Conservation (phyloP, 1,140 invertebrate species). For the Manduca sexta region DNA sequence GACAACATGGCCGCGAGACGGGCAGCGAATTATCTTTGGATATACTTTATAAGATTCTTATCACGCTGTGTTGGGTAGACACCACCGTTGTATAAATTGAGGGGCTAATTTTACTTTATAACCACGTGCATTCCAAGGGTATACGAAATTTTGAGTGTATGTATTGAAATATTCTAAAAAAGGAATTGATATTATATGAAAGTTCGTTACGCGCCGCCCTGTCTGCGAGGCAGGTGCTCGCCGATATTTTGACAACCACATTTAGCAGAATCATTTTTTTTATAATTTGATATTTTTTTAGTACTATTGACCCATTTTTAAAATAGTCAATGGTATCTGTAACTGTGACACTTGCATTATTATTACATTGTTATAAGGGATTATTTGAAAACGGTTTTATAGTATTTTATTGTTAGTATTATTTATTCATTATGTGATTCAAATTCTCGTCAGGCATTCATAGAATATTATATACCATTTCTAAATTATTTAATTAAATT, state of each 20-base stretch:
- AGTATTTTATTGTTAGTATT: too few species aligned
- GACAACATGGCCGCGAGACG: constrained; percentile 60
- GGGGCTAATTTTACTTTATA: constrained; percentile 4
- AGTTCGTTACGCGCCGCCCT: constrained; percentile 50
- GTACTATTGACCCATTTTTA: constrained; percentile 51
- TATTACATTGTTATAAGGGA: too few species aligned
- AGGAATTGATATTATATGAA: constrained; percentile 12
- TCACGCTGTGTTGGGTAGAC: constrained; percentile 9
- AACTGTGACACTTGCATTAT: too few species aligned
- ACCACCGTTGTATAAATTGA: constrained; percentile 17
- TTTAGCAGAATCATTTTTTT: constrained; percentile 62
- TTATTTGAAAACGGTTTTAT: too few species aligned
- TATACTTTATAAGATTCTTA: constrained; percentile 36
- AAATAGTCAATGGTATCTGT: constrained; percentile 39
- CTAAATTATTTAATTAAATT: too few species aligned
- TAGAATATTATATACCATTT: too few species aligned
- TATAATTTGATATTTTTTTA: constrained; percentile 54
- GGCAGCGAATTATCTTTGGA: constrained; percentile 54
- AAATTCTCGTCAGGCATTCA: too few species aligned
- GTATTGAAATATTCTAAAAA: not conserved
- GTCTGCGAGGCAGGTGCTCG: constrained; percentile 60
- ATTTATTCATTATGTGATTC: too few species aligned
- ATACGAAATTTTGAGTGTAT: not conserved
- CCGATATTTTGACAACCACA: constrained; percentile 67
- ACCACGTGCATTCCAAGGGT: not conserved